Evolutionary conservation across 2,113 vertebrate genomes (phyloP), one percentile per base, ranked within the genome.

Genomic region (Notiomystis cincta): DNA sequence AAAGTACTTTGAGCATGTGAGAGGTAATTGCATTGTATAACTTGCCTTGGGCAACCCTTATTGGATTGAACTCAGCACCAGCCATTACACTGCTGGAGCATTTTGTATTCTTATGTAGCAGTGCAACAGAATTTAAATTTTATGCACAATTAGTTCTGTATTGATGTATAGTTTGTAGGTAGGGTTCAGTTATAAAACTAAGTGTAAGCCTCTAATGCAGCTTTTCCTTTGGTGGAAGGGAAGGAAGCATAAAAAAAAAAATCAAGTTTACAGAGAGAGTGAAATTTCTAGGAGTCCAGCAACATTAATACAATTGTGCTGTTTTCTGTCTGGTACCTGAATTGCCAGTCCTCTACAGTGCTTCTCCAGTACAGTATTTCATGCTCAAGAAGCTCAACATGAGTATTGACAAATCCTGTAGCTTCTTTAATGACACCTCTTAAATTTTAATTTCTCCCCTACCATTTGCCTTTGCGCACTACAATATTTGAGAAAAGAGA

Each of bases 21-120:
- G 96, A 97, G 95, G 95, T 96, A 95, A 98, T 97, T 98, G 97
- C 96, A 93, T 98, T 93, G 93, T 90, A 90, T 38, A 35, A 71
- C 80, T 96, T 88, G 85, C 95, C 93, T 84, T 90, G 90, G 96
- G 95, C 76, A 72, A 47, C 60, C 77, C 93, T 95, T 91, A 79
- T 57, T 85, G 90, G 91, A 92, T 65, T 72, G 95, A 93, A 72
- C 93, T 96, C 91, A 72, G 60, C 81, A 66, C 62, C 48, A 93
- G 56, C 73, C 71, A 56, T 95, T 94, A 97, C 70, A 81, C 64
- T 20, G 8, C 81, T 44, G 81, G 89, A 94, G 87, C 83, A 65
- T 47, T 97, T 95, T 94, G 93, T 93, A 72, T 96, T 97, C 97
- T 96, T 96, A 95, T 92, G 87, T 93, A 91, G 78, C 91, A 80